Base-by-base conservation (phyloP, 2,888 invertebrate species). In the Eilema caniola region DNA sequence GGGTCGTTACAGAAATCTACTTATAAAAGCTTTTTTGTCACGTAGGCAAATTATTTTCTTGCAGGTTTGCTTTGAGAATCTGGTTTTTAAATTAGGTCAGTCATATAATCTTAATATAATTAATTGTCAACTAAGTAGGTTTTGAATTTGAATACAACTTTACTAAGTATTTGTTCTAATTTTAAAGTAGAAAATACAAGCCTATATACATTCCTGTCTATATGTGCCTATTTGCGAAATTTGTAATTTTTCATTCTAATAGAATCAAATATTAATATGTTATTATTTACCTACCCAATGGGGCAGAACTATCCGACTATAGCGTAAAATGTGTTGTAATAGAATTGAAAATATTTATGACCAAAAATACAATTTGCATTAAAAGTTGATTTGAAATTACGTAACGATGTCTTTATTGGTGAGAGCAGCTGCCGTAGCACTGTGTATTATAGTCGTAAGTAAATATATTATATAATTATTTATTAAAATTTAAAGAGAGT, bases 361-460 rank as follows among this genome's bases (percentile, higher is more conserved):
- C 61, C 64, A 1, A 28, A 28, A 62, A 78, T 82, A 82, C 74
- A 37, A 14, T 59, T 31, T 31, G 16, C 63, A 28, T 56, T 66
- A 64, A 72, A 23, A 67, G 12, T 65, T 63, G 66, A 66, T 68
- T 62, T 66, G 67, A 60, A 41, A 60, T 66, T 62, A 71, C 59
- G 47, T 64, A 65, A 73, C 56, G 53, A 81, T 81, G 81, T 73
- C 25, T 33, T 65, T 78, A 65, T 57, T 72, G 41, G 28, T 67
- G 67, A 71, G 61, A 64, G 69, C 67, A 70, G 56, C 59, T 31
- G 60, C 37, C 57, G 64, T 67, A 59, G 47, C 65, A 16, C 31
- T 66, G 66, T 78, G 66, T 62, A 66, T 76, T 25, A 67, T 62
- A 28, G 65, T 71, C 63, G 80, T 82, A 31, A 80, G 80, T 68